Conservation (phyloP, 2,113 vertebrate species). For the Centropus bengalensis region DNA sequence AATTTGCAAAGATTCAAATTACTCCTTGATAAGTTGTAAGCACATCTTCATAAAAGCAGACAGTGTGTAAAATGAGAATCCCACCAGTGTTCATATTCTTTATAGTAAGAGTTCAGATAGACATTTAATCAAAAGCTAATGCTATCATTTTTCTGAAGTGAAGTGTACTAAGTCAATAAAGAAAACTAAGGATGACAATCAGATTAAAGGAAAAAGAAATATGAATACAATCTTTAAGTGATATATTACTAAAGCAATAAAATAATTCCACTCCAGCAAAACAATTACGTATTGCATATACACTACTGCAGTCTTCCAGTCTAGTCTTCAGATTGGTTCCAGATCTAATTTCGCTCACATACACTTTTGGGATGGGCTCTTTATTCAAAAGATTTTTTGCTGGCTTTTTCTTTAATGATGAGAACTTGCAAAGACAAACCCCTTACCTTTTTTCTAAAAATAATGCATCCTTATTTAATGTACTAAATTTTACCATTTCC, state of each 20-base stretch:
- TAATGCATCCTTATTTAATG: neutral
- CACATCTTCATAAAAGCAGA: neutral
- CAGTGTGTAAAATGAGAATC: neutral
- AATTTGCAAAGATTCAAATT: neutral
- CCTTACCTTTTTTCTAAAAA: no score
- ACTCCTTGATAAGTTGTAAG: neutral
- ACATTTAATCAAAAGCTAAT: neutral
- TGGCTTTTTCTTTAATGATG: neutral
- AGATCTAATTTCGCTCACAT: neutral
- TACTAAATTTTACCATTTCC: neutral
- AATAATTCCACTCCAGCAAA: neutral
- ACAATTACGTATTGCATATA: neutral
- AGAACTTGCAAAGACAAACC: neutral
- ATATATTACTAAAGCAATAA: neutral
- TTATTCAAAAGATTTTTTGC: neutral
- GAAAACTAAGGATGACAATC: neutral
- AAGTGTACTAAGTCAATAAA: neutral
- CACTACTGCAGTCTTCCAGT: neutral
- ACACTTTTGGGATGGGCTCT: neutral
- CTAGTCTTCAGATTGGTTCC: neutral
- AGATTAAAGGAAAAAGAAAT: neutral
- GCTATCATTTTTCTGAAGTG: neutral
- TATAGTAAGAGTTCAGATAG: neutral
- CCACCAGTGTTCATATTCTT: neutral
- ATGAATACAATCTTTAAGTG: neutral